Base-by-base conservation (phyloP, 2,113 vertebrate species). In the Marmota flaviventris region DNA sequence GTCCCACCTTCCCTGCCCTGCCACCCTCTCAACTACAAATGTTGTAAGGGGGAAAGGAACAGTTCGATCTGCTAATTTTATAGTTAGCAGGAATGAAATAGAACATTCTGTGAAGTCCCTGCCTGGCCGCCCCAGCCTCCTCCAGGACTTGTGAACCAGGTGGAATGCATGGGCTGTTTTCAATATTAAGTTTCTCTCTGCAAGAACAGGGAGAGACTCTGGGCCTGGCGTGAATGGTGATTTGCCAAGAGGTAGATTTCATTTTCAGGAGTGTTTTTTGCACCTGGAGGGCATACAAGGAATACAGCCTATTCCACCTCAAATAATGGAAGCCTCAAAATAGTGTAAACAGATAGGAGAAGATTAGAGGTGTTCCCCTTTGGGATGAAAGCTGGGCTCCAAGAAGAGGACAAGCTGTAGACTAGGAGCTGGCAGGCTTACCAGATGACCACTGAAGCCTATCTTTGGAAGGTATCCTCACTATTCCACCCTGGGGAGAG, bases 61-160 rank as follows among this genome's bases (percentile, higher is more conserved):
- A 3, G 12, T 69, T 70, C 85, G 63, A 85, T 48, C 81, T 76
- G 58, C 92, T 96, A 67, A 90, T 93, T 97, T 96, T 96, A 93
- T 18, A 92, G 75, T 72, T 69, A 63, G 93, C 76, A 92, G 82
- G 73, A 83, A 45, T 22, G 77, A 92, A 88, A n/a, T 0, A 14
- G 58, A 67, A n/a, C 84, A 42, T 67, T 97, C 75, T 89, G 48
- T 51, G 17, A 84, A 85, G 87, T 85, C 56, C 93, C 82, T 5
- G 39, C 85, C 83, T 56, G 76, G 65, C 12, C 1, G 12, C 25
- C 51, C 20, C 2, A 58, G 16, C 77, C 88, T 94, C 87, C 73
- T 94, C 56, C 20, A 67, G 92, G 65, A 76, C 93, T 51, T 39
- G 7, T 13, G 93, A 93, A 69, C 32, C 0, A 77, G 87, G 45